Evolutionary conservation across 2,797 vertebrate genomes (phyloP), one percentile per base, ranked within the genome.

Genomic region (Propithecus perrieri): DNA sequence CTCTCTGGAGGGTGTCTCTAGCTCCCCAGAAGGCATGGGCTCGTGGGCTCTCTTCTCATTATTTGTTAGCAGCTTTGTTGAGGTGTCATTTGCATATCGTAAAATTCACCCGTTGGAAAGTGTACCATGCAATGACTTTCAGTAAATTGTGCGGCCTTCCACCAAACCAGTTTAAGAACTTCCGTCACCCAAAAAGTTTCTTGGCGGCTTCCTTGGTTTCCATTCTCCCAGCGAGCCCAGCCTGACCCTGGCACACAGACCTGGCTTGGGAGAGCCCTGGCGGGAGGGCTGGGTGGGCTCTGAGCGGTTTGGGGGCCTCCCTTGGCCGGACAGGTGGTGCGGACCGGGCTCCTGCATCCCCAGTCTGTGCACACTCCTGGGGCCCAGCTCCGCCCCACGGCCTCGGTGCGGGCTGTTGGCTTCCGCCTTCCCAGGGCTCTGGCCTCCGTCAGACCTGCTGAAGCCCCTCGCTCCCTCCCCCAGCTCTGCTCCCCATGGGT

Each of bases 341-440:
- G 17, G 3, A 15, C 6, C 2, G 5, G 67, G 33, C 13, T 24
- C 50, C 38, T 46, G 26, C 8, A 1, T 13, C 30, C 48, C 46
- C 0, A 13, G 24, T 61, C 38, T 2, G 15, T 13, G 3, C 26
- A 6, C 67, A 4, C 17, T 28, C 5, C 2, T 1, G 0, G 41
- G 7, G 43, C 3, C 33, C 0, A 2, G 83, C 50, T 33, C 24
- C 9, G 5, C 10, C 46, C 63, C 28, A 4, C 1, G 35, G 38
- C 76, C 26, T 57, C 20, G 0, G 43, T 6, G 3, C 50, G 0
- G 46, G 65, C 2, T 12, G 50, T 12, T 50, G 28, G 35, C 46
- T 43, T n/a, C 38, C 35, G 6, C 28, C 59, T 48, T 57, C 59
- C 41, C 63, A 22, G 18, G 41, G n/a, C 69, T 33, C 67, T 41